phyloP scores from a whole-genome alignment of 2,797 vertebrate species.

The Sebastes kiyomatsui region DNA sequence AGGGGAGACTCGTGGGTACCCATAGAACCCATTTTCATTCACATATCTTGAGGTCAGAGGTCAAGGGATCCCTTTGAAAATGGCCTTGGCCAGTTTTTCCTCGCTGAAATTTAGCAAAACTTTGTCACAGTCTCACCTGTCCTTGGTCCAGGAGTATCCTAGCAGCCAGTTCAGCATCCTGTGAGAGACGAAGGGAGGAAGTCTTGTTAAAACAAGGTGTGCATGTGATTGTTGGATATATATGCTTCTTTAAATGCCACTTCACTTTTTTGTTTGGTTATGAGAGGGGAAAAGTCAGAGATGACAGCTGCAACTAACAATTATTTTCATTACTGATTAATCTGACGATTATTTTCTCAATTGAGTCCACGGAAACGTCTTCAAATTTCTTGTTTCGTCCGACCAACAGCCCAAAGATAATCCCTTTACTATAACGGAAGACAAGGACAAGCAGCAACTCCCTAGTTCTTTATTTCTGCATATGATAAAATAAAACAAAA shows the following conservation, averaged over 20 bases:
- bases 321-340: no score
- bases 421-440: rapidly evolving
- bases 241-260: background rate
- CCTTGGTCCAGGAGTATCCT: slow-evolving; percentile 89
- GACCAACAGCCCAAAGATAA: background rate
- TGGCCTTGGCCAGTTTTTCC: no score
- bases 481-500: no score
- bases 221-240: background rate
- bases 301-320: no score
- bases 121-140: slow-evolving; percentile 78
- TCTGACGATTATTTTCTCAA: background rate
- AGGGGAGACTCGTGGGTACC: no score
- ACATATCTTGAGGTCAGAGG: no score
- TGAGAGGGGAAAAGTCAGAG: rapidly evolving
- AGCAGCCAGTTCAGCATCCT: slow-evolving; percentile 90
- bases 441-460: rapidly evolving
- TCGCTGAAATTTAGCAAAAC: no score
- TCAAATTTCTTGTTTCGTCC: background rate
- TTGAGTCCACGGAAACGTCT: background rate
- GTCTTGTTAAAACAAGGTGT: background rate
- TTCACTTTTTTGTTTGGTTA: background rate
- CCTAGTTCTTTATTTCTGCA: no score
- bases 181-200: background rate
- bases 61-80: no score
- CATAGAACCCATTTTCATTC: no score